These are phyloP conservation scores for Drosophila tripunctata DNA, from an alignment of 2,888 invertebrate genomes.

Conservation along the genomic window DNA sequence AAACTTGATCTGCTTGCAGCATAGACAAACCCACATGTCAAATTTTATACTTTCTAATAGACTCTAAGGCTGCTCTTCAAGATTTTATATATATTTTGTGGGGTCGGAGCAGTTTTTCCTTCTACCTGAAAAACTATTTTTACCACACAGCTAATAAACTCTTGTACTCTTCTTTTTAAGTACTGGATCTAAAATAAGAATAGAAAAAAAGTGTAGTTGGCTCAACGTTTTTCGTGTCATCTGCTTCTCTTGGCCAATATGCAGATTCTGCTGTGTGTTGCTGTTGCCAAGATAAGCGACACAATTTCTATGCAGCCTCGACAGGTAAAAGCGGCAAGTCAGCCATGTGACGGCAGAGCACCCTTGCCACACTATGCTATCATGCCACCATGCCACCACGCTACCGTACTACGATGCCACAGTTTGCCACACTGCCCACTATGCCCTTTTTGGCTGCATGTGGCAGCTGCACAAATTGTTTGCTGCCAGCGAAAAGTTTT, in stretches of 20 bases:
- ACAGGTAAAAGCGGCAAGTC: constrained; percentile 51
- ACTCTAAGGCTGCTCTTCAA: too few species aligned
- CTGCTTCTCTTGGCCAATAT: constrained; percentile 52
- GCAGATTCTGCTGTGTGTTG: constrained; percentile 36
- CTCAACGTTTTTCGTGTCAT: constrained; percentile 60
- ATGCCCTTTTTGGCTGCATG: constrained; percentile 41
- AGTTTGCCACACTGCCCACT: neutral
- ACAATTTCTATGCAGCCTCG: constrained; percentile 44
- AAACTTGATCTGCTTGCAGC: too few species aligned
- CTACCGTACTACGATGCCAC: constrained; percentile 1
- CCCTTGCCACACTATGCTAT: neutral
- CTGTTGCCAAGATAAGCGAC: constrained; percentile 41
- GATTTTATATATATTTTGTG: too few species aligned
- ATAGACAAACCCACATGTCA: too few species aligned
- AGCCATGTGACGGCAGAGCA: constrained; percentile 39
- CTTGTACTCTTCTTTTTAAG: too few species aligned
- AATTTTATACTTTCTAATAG: too few species aligned
- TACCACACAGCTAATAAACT: too few species aligned
- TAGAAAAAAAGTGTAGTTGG: constrained; percentile 36
- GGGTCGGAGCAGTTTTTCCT: too few species aligned
- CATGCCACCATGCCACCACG: too few species aligned
- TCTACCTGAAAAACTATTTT: too few species aligned
- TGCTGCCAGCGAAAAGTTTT: constrained; percentile 68
- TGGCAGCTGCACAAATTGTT: constrained; percentile 73
- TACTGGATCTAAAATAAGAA: too few species aligned